Conservation (phyloP, 2,113 vertebrate species). For the Hemichromis elongatus region DNA sequence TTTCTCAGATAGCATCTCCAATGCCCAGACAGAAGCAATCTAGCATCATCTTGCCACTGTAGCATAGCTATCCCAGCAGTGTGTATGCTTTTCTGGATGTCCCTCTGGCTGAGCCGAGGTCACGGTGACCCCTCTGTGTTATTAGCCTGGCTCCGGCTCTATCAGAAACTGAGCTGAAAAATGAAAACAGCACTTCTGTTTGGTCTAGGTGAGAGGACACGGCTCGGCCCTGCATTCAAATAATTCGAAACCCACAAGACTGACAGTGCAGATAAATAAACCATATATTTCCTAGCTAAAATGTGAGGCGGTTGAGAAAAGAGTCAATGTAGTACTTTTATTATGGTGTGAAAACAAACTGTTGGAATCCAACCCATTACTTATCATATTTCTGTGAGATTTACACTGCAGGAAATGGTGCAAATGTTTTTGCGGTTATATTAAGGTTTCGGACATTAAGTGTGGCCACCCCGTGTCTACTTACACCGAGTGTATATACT, state of each 20-base stretch:
- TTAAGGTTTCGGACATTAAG: not conserved
- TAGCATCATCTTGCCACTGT: constrained; percentile 42
- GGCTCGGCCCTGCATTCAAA: constrained; percentile 5
- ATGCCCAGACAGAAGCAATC: constrained; percentile 44
- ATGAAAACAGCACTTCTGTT: constrained; percentile 65
- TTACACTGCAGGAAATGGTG: constrained; percentile 19
- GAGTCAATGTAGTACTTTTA: constrained; percentile 18
- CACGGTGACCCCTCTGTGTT: constrained; percentile 45
- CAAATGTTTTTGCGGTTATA: constrained; percentile 13
- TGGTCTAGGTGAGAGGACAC: constrained; percentile 54
- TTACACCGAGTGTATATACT: not conserved
- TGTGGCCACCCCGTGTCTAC: not conserved
- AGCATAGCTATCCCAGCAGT: constrained; percentile 8
- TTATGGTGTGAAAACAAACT: constrained; percentile 46
- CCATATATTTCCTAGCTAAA: constrained; percentile 20
- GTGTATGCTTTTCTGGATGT: constrained; percentile 6
- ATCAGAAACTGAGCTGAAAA: constrained; percentile 38
- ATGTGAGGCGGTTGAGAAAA: not conserved
- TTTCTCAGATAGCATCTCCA: constrained; percentile 47
- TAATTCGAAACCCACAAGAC: constrained; percentile 14
- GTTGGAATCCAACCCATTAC: not conserved
- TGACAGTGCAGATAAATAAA: constrained; percentile 52
- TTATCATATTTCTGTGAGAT: not conserved
- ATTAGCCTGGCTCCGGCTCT: constrained; percentile 53
- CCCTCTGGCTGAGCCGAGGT: constrained; percentile 39